phyloP scores from a whole-genome alignment of 2,888 invertebrate genomes.

The Eristalis pertinax region DNA sequence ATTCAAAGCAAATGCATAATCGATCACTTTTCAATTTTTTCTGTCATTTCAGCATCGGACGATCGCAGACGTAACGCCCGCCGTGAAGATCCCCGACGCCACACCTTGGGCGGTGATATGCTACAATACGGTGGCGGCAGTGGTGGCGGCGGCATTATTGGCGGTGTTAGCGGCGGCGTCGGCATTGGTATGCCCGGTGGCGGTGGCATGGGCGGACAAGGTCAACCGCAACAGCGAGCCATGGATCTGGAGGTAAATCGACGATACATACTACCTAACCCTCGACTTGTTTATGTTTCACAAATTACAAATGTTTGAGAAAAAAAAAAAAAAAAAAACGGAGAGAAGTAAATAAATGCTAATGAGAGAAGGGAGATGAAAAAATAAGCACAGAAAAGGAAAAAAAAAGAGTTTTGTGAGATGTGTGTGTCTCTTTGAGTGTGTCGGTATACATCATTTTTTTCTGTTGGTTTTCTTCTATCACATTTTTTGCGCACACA shows the following conservation, averaged over 20 bases:
- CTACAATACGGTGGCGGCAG: conserved; percentile 82
- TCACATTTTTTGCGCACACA: conserved; percentile 35
- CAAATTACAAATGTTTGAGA: conserved; percentile 67
- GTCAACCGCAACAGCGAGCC: conserved; percentile 84
- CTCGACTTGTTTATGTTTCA: conserved; percentile 62
- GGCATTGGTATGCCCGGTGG: conserved; percentile 78
- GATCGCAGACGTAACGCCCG: conserved; percentile 82
- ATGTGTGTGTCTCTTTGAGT: conserved; percentile 28
- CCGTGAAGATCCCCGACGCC: conserved; percentile 91
- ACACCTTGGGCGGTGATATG: conserved; percentile 91
- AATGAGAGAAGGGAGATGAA: background rate
- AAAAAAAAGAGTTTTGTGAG: conserved; percentile 50
- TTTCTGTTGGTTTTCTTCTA: background rate
- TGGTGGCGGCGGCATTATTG: conserved; percentile 76
- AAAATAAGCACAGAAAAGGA: too few relatives aligned
- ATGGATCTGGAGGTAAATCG: conserved; percentile 89
- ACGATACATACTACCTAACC: conserved; percentile 63
- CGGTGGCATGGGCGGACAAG: conserved; percentile 81
- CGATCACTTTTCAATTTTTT: conserved; percentile 33
- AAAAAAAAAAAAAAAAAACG: conserved; percentile 12
- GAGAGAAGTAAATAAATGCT: background rate
- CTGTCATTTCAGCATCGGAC: conserved; percentile 76
- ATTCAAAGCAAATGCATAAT: background rate
- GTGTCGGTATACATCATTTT: conserved; percentile 27
- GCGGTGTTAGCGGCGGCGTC: conserved; percentile 58